A percentile compares a stretch with the other conserved stretches of the same genome.
These are phyloP conservation scores for Isoperla grammatica DNA, from an alignment of 2,888 invertebrate genomes.

Conservation along the genomic window DNA sequence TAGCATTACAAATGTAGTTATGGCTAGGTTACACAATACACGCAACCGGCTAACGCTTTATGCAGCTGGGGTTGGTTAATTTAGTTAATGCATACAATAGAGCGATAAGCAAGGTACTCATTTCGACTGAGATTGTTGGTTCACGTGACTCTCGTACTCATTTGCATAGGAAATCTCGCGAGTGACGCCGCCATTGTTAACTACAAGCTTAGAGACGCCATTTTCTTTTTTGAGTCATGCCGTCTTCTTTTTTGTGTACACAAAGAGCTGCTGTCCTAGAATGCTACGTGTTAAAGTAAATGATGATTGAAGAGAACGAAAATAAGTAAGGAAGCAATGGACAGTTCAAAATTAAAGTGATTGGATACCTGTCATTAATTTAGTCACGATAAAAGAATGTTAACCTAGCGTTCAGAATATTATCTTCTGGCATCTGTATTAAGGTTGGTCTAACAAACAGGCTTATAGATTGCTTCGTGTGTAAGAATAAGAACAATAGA, in stretches of 20 bases:
- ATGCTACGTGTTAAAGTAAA: too few relatives aligned
- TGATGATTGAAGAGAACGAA: too few relatives aligned
- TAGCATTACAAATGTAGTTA: conserved; percentile 15
- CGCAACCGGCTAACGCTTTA: background rate
- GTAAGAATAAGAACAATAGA: too few relatives aligned
- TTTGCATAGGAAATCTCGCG: conserved; percentile 12
- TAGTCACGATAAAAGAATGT: too few relatives aligned
- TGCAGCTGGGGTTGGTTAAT: background rate
- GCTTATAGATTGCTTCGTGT: too few relatives aligned
- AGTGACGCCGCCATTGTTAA: conserved; percentile 12
- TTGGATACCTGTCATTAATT: too few relatives aligned
- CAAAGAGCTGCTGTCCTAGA: too few relatives aligned
- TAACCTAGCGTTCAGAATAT: too few relatives aligned
- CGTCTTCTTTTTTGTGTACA: background rate
- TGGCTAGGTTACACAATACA: conserved; percentile 3
- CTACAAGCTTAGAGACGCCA: background rate
- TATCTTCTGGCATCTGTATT: too few relatives aligned
- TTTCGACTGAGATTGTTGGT: conserved; percentile 1
- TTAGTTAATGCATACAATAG: conserved; percentile 1
- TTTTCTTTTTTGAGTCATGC: conserved; percentile 8
- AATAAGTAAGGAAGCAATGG: too few relatives aligned
- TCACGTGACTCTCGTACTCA: conserved; percentile 4
- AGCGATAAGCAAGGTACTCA: background rate
- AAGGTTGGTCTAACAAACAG: too few relatives aligned
- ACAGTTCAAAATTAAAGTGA: too few relatives aligned